A percentile compares a stretch with the other conserved stretches of the same genome.
Evolutionary conservation across 37 sponge, comb jelly and placozoan genomes (phyloP).

Genomic region (Beroe forskalii): DNA sequence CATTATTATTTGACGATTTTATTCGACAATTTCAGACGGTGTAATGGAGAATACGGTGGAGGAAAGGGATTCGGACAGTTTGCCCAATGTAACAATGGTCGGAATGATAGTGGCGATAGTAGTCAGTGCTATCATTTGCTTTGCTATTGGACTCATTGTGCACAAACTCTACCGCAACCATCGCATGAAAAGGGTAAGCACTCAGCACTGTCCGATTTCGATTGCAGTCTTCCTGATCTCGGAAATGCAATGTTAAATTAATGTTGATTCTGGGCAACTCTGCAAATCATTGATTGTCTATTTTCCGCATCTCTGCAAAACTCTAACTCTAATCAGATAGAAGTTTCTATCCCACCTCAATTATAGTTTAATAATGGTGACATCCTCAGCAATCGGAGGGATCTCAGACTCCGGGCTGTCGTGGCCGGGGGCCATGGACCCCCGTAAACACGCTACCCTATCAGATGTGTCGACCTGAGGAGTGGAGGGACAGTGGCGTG

Average conservation of each 20-base stretch:
- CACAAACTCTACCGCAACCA: conserved; percentile 55
- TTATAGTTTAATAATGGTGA: too few species aligned
- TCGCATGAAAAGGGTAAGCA: conserved; percentile 44
- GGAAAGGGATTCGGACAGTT: background rate
- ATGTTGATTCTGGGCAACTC: too few species aligned
- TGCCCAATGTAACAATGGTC: conserved; percentile 37
- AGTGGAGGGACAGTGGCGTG: conserved; percentile 43
- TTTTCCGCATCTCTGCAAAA: too few species aligned
- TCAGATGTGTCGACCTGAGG: conserved; percentile 53
- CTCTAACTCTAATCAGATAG: too few species aligned
- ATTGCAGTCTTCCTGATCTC: too few species aligned
- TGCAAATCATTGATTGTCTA: too few species aligned
- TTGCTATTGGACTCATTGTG: background rate
- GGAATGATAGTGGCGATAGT: conserved; percentile 63
- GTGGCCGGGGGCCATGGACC: conserved; percentile 50
- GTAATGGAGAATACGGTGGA: conserved; percentile 2
- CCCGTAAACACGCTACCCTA: conserved; percentile 53
- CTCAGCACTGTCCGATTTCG: too few species aligned
- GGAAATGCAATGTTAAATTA: too few species aligned
- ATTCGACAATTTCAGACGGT: conserved; percentile 36
- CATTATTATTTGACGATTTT: too few species aligned
- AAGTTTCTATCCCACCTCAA: too few species aligned
- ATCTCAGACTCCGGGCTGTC: conserved; percentile 29
- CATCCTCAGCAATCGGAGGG: conserved; percentile 7
- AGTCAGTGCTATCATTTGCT: conserved; percentile 49